Evolutionary conservation across 2,797 vertebrate genomes (phyloP).

Genomic region (Oreortyx pictus): DNA sequence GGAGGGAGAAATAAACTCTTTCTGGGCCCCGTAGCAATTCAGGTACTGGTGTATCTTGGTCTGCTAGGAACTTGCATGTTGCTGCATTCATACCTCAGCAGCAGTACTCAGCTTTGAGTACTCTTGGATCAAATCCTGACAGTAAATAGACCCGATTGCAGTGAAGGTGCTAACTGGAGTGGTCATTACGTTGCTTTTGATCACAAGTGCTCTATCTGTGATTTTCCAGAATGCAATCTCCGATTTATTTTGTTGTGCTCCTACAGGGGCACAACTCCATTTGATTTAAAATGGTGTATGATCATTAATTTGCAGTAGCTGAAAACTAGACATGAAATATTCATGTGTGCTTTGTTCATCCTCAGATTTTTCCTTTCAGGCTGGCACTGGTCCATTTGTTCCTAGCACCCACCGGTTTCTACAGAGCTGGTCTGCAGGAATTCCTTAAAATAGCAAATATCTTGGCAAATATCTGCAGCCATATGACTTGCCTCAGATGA

Average conservation of each 20-base stretch:
- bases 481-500: accelerated
- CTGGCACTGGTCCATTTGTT: not conserved
- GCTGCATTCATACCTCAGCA: not conserved
- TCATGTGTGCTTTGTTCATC: not conserved
- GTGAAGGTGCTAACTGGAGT: not conserved
- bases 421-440: not conserved
- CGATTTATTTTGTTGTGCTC: not conserved
- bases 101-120: not conserved
- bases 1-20: not conserved
- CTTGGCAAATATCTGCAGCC: not conserved
- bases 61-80: not conserved
- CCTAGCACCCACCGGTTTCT: not conserved
- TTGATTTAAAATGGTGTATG: not conserved
- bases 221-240: not conserved
- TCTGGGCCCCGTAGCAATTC: not conserved
- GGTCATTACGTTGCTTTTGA: not conserved
- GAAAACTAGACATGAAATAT: constrained; percentile 8
- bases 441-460: not conserved
- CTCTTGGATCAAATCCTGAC: not conserved
- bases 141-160: not conserved
- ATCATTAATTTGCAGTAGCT: not conserved
- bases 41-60: not conserved
- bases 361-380: constrained; percentile 7
- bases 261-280: not conserved
- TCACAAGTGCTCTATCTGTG: not conserved